Evolutionary conservation across 2,113 vertebrate species (phyloP).

Genomic region (Tenebrosternarchus preto): DNA sequence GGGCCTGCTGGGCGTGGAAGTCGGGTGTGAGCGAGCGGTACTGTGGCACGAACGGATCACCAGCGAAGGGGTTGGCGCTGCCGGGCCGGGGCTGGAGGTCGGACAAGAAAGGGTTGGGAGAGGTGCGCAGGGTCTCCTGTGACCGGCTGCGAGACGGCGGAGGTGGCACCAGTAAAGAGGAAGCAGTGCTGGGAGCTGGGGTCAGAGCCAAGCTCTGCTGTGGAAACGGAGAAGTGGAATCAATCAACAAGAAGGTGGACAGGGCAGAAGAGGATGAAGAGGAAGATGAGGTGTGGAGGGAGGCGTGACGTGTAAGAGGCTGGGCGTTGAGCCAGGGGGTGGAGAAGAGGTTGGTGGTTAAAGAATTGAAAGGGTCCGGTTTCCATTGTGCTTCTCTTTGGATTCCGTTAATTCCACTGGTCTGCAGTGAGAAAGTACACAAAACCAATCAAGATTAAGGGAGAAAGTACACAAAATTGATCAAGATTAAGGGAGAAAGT

Average conservation of each 20-base stretch:
- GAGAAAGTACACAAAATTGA: no score
- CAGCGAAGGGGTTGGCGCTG: constrained; percentile 83
- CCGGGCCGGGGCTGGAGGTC: constrained; percentile 68
- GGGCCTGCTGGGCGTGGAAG: constrained; percentile 59
- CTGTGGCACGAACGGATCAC: constrained; percentile 60
- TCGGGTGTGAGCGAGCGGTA: constrained; percentile 64
- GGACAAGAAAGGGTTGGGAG: constrained; percentile 72
- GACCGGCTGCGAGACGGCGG: constrained; percentile 75
- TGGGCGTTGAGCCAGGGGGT: constrained; percentile 72
- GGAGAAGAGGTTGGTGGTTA: constrained; percentile 77
- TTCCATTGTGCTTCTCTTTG: constrained; percentile 79
- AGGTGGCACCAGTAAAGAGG: constrained; percentile 75
- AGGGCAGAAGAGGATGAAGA: constrained; percentile 64
- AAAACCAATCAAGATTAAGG: neutral
- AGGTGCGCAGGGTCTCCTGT: constrained; percentile 75
- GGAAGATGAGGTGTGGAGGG: constrained; percentile 58
- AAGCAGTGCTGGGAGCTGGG: constrained; percentile 51
- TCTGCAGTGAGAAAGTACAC: constrained; percentile 68
- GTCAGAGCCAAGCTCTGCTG: constrained; percentile 48
- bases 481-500: no score
- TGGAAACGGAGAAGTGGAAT: constrained; percentile 70
- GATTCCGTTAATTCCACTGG: constrained; percentile 72
- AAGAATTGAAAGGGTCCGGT: constrained; percentile 80
- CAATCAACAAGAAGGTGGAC: constrained; percentile 67
- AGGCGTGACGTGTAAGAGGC: constrained; percentile 73